phyloP scores from a whole-genome alignment of 1,140 invertebrate species.

The Portunus trituberculatus region DNA sequence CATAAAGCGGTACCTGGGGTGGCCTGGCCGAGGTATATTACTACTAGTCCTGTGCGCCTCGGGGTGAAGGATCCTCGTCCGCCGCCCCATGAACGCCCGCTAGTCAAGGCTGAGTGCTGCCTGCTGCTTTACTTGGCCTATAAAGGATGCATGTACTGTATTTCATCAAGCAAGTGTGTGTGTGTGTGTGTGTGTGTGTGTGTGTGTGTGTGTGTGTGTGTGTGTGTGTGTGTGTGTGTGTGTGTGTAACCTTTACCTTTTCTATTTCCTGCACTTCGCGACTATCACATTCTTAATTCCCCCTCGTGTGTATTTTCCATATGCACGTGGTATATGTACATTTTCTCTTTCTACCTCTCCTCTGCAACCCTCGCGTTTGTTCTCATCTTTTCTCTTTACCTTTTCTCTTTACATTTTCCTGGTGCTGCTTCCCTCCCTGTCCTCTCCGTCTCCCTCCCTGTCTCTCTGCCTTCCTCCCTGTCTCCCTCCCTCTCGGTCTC shows the following conservation, averaged over 20 bases:
- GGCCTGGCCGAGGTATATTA: too few species aligned
- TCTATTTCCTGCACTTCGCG: neutral
- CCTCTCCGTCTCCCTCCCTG: neutral
- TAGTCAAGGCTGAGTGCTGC: too few species aligned
- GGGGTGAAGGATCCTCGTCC: too few species aligned
- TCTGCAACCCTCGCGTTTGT: neutral
- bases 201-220: conserved; percentile 38
- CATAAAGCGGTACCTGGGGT: too few species aligned
- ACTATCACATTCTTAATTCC: neutral
- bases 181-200: conserved; percentile 36
- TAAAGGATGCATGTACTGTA: too few species aligned
- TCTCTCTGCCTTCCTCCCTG: neutral
- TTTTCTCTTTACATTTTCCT: conserved; percentile 39
- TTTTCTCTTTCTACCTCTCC: neutral
- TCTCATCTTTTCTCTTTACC: conserved; percentile 35
- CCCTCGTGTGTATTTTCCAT: conserved; percentile 15
- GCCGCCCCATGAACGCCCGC: too few species aligned
- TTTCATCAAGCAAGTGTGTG: neutral
- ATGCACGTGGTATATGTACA: neutral
- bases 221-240: conserved; percentile 17
- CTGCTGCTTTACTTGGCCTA: too few species aligned
- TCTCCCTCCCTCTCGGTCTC: neutral
- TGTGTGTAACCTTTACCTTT: neutral
- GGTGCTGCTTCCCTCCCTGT: neutral
- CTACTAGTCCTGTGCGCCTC: too few species aligned